Base-by-base conservation (phyloP, 2,113 vertebrate genomes). In the Tychaedon coryphoeus region DNA sequence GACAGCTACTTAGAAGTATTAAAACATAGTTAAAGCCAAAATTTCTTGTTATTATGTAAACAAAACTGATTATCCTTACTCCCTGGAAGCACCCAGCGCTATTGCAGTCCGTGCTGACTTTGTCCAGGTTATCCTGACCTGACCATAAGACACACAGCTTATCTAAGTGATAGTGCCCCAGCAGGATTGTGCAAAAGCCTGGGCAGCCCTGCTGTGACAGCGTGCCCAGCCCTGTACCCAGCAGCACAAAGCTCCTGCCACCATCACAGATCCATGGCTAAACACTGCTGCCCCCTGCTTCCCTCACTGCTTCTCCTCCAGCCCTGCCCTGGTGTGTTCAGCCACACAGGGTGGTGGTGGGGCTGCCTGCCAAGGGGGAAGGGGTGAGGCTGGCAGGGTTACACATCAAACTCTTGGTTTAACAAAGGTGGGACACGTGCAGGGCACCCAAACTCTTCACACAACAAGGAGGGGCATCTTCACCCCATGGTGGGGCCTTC, bases 61-160 rank as follows among this genome's bases (percentile, higher is more conserved):
- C 33, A 67, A 82, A 96, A 10, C 12, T 50, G 12, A 50, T 75
- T 67, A 51, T n/a, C 70, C 24, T 50, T 20, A 43, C 24, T 67
- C 16, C 3, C 17, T 61, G 57, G 51, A 77, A 76, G 25, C 33
- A 70, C 6, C 9, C 0, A 0, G 12, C 40, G 47, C 48, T 69
- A 8, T 87, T 95, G 69, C 81, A 73, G 66, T 7, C 89, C 29
- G 18, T 26, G 24, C 73, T 91, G 83, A 92, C 75, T 76, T 81
- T 95, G 92, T 62, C 57, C 71, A 19, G 97, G 97, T 97, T 93
- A 90, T 53, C 51, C 89, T 94, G 97, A 97, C 97, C 96, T 92
- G 96, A 70, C 64, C 83, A 29, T 29, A 90, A 69, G 65, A 80
- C 73, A 54, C 89, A 53, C 10, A 60, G 60, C 60, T 95, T 96